These are phyloP conservation scores for Tokudaia tokunoshimensis DNA, from an alignment of 2,797 vertebrate genomes.

Conservation along the genomic window DNA sequence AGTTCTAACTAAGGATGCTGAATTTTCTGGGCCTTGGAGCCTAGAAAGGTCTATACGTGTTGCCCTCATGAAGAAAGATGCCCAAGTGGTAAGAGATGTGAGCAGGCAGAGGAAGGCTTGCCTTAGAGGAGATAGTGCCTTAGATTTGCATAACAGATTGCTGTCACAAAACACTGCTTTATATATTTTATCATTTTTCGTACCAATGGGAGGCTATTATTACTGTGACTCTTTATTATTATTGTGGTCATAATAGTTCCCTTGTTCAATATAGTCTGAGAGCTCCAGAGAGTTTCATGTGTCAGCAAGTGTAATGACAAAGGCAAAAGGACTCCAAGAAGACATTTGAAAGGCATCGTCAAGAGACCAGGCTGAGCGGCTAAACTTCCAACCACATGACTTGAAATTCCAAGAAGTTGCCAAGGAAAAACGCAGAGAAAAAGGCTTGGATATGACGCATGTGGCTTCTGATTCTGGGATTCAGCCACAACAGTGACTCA, in stretches of 20 bases:
- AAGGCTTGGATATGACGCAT: not conserved
- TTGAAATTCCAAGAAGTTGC: not conserved
- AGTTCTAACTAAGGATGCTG: not conserved
- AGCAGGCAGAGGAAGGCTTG: accelerated
- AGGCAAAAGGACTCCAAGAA: not conserved
- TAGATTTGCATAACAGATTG: not conserved
- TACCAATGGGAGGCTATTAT: not conserved
- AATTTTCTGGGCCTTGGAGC: not conserved
- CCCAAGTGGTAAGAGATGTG: not conserved
- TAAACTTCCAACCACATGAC: not conserved
- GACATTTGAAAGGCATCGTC: not conserved
- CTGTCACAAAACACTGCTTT: not conserved
- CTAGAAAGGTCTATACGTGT: too few species aligned
- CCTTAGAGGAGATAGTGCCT: not conserved
- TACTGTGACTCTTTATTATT: not conserved
- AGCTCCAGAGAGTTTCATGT: not conserved
- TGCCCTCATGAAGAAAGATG: not conserved
- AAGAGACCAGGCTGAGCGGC: not conserved
- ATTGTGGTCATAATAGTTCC: slow-evolving; percentile 51
- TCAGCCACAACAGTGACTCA: not conserved
- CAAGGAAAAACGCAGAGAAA: not conserved
- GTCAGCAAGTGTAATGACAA: not conserved
- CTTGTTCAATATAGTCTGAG: not conserved
- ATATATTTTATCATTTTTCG: not conserved
- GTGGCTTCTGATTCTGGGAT: not conserved